These are phyloP conservation scores for Lamellibrachia satsuma DNA, from an alignment of 2,888 invertebrate genomes.

Conservation along the genomic window DNA sequence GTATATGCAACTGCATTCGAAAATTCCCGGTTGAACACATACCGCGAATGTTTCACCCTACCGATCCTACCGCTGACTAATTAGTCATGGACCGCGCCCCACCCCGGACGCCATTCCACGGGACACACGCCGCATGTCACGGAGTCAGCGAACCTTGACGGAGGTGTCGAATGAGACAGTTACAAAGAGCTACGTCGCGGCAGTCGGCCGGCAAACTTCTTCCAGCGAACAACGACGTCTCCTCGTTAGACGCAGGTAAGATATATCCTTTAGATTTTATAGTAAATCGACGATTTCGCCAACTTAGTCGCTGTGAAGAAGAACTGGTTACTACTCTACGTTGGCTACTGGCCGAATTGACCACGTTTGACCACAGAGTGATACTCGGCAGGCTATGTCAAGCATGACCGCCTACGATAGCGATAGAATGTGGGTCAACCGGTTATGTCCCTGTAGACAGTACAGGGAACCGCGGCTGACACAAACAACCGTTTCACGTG, in stretches of 20 bases:
- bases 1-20: too few species aligned
- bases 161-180: not conserved
- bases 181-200: not conserved
- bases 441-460: not conserved
- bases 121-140: not conserved
- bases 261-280: not conserved
- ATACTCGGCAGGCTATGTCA: not conserved
- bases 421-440: not conserved
- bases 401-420: not conserved
- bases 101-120: not conserved
- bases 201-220: not conserved
- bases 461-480: not conserved
- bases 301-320: not conserved
- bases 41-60: not conserved
- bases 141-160: not conserved
- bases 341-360: not conserved
- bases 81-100: not conserved
- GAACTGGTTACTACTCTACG: not conserved
- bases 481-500: not conserved
- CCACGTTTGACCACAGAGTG: not conserved
- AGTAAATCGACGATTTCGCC: not conserved
- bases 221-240: not conserved
- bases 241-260: not conserved
- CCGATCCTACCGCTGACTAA: not conserved
- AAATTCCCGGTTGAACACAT: not conserved